Conservation (phyloP, 2,888 invertebrate species). For the Scaptomyza caliginosa region DNA sequence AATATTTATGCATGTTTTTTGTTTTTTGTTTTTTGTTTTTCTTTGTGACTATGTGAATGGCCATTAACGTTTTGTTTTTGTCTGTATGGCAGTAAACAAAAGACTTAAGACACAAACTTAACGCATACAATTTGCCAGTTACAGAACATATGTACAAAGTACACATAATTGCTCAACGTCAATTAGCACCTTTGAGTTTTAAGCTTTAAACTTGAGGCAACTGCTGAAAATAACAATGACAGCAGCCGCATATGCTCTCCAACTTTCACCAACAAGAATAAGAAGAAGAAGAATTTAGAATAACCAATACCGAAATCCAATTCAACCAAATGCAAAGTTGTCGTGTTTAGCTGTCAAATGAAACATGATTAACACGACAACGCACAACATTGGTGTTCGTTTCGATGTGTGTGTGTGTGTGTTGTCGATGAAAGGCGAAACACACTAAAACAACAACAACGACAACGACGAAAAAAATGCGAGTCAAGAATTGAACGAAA, state of each 20-base stretch:
- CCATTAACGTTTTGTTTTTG: too few species aligned
- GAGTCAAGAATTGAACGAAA: constrained; percentile 54
- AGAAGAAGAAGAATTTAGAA: constrained; percentile 24
- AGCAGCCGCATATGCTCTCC: constrained; percentile 15
- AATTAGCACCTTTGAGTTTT: constrained; percentile 67
- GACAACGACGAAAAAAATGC: constrained; percentile 22
- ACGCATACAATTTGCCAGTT: constrained; percentile 20
- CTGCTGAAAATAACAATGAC: constrained; percentile 27
- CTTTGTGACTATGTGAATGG: too few species aligned
- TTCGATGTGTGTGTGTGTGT: constrained; percentile 20
- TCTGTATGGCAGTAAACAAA: constrained; percentile 39
- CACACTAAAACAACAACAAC: constrained; percentile 29
- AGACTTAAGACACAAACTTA: constrained; percentile 63
- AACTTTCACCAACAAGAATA: constrained; percentile 56
- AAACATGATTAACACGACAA: constrained; percentile 75
- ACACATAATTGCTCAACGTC: too few species aligned
- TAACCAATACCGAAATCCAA: constrained; percentile 45
- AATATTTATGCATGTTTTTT: too few species aligned
- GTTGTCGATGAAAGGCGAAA: constrained; percentile 56
- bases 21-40: too few species aligned
- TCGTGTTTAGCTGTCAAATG: constrained; percentile 59
- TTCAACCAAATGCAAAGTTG: constrained; percentile 69
- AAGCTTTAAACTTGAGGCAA: constrained; percentile 35
- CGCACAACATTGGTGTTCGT: constrained; percentile 54
- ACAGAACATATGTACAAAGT: too few species aligned